Evolutionary conservation across 2,113 vertebrate species (phyloP), one percentile per base, ranked within the genome.

Genomic region (Microcebus tavaratra): DNA sequence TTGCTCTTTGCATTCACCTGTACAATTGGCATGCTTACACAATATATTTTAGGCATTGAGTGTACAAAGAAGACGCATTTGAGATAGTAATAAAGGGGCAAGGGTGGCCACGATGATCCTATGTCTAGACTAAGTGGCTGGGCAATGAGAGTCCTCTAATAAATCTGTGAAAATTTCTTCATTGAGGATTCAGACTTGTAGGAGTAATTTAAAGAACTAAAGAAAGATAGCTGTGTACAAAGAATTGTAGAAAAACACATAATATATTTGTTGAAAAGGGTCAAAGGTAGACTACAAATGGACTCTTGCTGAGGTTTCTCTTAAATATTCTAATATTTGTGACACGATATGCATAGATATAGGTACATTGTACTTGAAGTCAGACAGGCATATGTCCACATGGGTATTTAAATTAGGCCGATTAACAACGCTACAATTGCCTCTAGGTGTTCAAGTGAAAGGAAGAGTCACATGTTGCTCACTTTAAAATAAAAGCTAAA

Each of bases 21-120:
- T 21, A 17, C 10, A 36, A 42, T 14, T 42, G 10, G 23, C 29
- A 10, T 73, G 13, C 4, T 34, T 9, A 29, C 18, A n/a, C 3
- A 29, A 50, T 1, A 1, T 45, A 31, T 61, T 78, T 70, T 53
- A 85, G 67, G 21, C 5, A 48, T 1, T 31, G 31, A 65, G 29
- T 3, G 29, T 20, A 42, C 12, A 82, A 72, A 20, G 3, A 45
- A 29, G 4, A n/a, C 3, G 3, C 9, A 17, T 0, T 2, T 15
- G 17, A 82, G 13, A 72, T 0, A 8, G 20, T 23, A 29, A 29
- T 21, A n/a, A 23, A 31, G 29, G 4, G 20, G 3, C 2, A 12
- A 17, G 31, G 34, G 20, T 34, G 1, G 8, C 10, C 25, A 25
- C 34, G 29, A 31, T 27, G 25, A 53, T 10, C 8, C 7, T 36